Base-by-base conservation (phyloP, 2,888 invertebrate species). In the Phyllotreta striolata region DNA sequence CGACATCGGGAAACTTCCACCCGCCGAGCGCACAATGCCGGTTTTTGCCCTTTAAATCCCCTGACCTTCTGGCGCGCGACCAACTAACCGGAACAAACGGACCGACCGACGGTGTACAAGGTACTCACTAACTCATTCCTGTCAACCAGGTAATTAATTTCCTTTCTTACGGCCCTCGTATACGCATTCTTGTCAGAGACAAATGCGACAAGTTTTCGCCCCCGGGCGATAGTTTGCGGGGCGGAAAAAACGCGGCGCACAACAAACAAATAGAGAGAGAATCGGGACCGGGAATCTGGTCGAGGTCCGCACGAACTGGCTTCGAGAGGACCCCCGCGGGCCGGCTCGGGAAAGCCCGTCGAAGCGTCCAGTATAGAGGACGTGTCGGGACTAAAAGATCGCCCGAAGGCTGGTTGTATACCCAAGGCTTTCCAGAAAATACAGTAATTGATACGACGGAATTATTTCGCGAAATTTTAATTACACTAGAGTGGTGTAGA, bases 281-380 rank as follows among this genome's bases (percentile, higher is more conserved):
- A 77, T 77, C 75, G 77, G 77, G 74, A 67, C 63, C 52, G 73
- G 72, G 74, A 77, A 77, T 77, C 76, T 77, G 77, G 74, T 67
- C 62, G 52, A 62, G 70, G 73, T 76, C 70, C 76, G 78, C 78
- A 78, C 76, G 77, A 72, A 67, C 75, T 75, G 69, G 70, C 73
- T 75, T 74, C 57, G 68, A 72, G 68, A 73, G 24, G 24, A 24
- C 24, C 24, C 24, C 24, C 24, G 24, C 24, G 24, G 24, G 24
- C 24, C 24, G 24, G 66, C 69, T 69, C 67, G 34, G 49, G 51
- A 39, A 54, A 55, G 51, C 60, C 47, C 57, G 47, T 47, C 55
- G 63, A 63, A 59, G 63, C 63, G 63, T 63, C 59, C 63, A 55
- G 58, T 37, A n/a, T n/a, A 54, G 47, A 54, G 12, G 58, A 58